Evolutionary conservation across 2,797 vertebrate genomes (phyloP), one percentile per base, ranked within the genome.

Genomic region (Sparus aurata): DNA sequence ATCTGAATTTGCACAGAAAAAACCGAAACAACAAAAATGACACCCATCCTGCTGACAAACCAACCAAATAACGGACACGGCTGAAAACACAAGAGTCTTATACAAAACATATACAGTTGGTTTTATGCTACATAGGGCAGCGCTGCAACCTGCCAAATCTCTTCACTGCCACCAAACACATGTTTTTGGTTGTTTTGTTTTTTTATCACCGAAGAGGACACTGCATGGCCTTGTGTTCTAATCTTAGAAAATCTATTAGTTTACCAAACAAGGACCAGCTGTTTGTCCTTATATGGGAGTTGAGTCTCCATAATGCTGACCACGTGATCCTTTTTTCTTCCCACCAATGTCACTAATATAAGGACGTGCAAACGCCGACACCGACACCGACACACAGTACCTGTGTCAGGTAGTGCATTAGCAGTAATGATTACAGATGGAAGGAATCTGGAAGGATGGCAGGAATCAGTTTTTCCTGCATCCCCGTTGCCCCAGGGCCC

Each of bases 381-480:
- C 43, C 55, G 3, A 22, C 11, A 34, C 23, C 58, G 8, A 27
- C 47, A 50, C 47, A 46, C 9, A 41, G 6, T 5, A 30, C 13
- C 2, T 46, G 17, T 34, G 13, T 75, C 50, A 54, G 38, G 58
- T 80, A 52, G 69, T 47, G 18, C 64, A 43, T 13, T 52, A 53
- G 1, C 25, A 65, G 15, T 71, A 70, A 77, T 89, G 69, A 87
- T 76, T 69, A 72, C 83, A 62, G n/a, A 38, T 58, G 77, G 86
- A 77, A 85, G 65, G 77, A 86, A 91, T 91, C 53, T 62, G 61
- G n/a, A n/a, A n/a, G n/a, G n/a, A n/a, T n/a, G n/a, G n/a, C n/a
- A n/a, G n/a, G n/a, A n/a, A n/a, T n/a, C n/a, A n/a, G n/a, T n/a
- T 27, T 63, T 52, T 52, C 62, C 52, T 79, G 61, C 3, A 58